phyloP scores from a whole-genome alignment of 92 coral and sea anemone species.

The Palythoa grandiflora region DNA sequence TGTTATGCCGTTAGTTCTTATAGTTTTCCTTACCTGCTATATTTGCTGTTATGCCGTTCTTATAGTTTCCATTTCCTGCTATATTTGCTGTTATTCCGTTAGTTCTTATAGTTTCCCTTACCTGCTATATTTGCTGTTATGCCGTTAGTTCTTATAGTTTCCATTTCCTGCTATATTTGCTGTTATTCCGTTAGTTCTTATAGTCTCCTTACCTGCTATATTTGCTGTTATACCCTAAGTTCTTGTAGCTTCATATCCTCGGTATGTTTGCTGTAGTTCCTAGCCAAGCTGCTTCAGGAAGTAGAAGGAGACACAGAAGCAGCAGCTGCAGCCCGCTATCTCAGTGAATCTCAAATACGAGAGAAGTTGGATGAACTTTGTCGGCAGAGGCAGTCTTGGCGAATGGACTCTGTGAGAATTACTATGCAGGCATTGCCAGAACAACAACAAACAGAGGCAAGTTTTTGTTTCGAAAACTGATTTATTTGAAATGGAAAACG shows the following conservation, averaged over 20 bases:
- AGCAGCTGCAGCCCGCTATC: slow-evolving; percentile 85
- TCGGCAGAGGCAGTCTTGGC: slow-evolving; percentile 84
- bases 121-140: no score
- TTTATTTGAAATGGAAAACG: neutral
- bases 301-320: slow-evolving; percentile 83
- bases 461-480: neutral
- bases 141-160: no score
- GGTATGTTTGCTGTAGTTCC: slow-evolving; percentile 54
- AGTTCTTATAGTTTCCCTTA: neutral
- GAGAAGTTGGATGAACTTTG: slow-evolving; percentile 75
- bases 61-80: no score
- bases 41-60: no score
- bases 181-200: no score
- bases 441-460: slow-evolving; percentile 80
- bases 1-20: no score
- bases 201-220: no score
- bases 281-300: slow-evolving; percentile 82
- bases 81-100: no score
- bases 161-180: no score
- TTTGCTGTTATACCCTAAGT: no score
- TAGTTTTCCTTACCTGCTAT: no score
- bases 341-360: slow-evolving; percentile 68
- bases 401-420: slow-evolving; percentile 86
- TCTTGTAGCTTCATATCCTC: no score
- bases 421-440: slow-evolving; percentile 86